Evolutionary conservation across 2,113 vertebrate species (phyloP).

Genomic region (Protomyctophum bolini): DNA sequence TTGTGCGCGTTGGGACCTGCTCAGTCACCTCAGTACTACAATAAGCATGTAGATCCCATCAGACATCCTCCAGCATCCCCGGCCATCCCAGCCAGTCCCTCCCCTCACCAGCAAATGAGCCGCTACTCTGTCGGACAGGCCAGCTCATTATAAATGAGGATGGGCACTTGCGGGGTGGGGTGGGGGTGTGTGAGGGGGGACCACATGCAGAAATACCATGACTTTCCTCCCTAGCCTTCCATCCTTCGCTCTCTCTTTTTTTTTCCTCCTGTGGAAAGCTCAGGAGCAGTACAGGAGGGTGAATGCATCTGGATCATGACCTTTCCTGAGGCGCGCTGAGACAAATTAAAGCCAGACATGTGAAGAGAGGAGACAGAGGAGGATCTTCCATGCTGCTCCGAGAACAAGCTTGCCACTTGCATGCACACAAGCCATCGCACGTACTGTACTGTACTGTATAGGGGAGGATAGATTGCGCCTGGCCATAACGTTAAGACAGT

Average conservation of each 20-base stretch:
- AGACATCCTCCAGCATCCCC: slow-evolving; percentile 65
- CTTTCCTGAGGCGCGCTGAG: slow-evolving; percentile 73
- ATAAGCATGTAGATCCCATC: slow-evolving; percentile 64
- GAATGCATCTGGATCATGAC: slow-evolving; percentile 75
- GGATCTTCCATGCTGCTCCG: slow-evolving; percentile 58
- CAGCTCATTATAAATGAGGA: slow-evolving; percentile 69
- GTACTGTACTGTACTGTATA: not conserved
- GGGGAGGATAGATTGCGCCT: slow-evolving; percentile 48
- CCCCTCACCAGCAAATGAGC: slow-evolving; percentile 56
- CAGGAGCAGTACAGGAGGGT: slow-evolving; percentile 59
- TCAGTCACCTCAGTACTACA: slow-evolving; percentile 57
- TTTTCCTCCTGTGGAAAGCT: slow-evolving; percentile 50
- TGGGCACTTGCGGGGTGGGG: slow-evolving; percentile 31
- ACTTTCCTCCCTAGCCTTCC: slow-evolving; percentile 44
- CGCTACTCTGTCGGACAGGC: slow-evolving; percentile 42
- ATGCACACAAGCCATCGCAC: slow-evolving; percentile 62
- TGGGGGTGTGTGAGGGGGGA: not conserved
- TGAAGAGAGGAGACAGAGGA: slow-evolving; percentile 68
- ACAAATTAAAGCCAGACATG: slow-evolving; percentile 77
- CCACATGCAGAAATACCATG: slow-evolving; percentile 38
- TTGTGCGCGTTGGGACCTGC: slow-evolving; percentile 70
- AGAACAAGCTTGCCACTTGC: slow-evolving; percentile 45
- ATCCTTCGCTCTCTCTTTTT: slow-evolving; percentile 20
- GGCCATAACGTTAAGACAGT: slow-evolving; percentile 4
- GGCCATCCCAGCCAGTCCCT: slow-evolving; percentile 34